Evolutionary conservation across 2,888 invertebrate genomes (phyloP), one percentile per base, ranked within the genome.

Genomic region (Panopea generosa): DNA sequence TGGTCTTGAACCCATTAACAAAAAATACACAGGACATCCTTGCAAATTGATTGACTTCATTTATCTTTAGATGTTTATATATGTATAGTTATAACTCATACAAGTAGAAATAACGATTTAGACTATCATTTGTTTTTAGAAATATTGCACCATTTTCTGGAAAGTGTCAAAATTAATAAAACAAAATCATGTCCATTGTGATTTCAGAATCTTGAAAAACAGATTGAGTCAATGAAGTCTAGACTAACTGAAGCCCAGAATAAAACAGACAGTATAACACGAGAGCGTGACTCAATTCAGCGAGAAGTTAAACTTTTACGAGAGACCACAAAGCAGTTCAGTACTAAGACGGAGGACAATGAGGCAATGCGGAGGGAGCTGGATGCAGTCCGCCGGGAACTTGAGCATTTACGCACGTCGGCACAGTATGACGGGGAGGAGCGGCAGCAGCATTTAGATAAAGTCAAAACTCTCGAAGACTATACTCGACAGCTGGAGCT

Each of bases 401-500:
- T 86, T n/a, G 85, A 86, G 65, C 85, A 86, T 74, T 74, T 86
- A 69, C 79, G 77, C 4, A 79, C 83, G 47, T 75, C 85, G 1
- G 73, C 84, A 24, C 76, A 83, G 49, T 82, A 82, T 43, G 80
- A 82, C 4, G 84, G 81, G 27, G 87, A 88, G 53, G 87, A 88
- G 56, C 45, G 86, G 22, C 86, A 87, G 56, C 65, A 83, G 59
- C 87, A 88, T 63, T 24, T 85, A 27, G 87, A 89, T 60, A 83
- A 84, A 60, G 84, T 87, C 0, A 60, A 74, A 26, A 77, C 84
- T 0, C 40, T 85, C 55, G 89, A 90, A 49, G 84, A 85, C 45
- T 75, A 83, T 20, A 79, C 87, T 3, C 80, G 80, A 45, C 85
- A 87, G 55, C 76, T 90, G 40, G 90, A 90, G 65, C 57, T 85